These are phyloP conservation scores for Apodemia zela DNA, from an alignment of 2,888 invertebrate genomes.

Conservation along the genomic window DNA sequence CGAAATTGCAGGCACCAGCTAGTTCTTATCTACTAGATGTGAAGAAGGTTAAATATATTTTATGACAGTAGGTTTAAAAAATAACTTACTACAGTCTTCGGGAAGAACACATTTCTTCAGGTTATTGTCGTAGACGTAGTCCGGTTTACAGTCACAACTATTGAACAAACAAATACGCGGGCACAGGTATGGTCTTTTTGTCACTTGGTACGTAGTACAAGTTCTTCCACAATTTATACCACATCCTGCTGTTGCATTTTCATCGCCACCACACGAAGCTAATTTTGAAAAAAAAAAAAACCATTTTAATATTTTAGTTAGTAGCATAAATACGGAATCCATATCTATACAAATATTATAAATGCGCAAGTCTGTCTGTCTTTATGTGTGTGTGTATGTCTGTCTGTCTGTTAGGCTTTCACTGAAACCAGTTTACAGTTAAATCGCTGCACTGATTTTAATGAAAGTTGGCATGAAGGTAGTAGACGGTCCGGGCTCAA, in stretches of 20 bases:
- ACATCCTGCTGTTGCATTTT: constrained; percentile 34
- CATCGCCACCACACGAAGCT: constrained; percentile 35
- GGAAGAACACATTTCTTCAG: constrained; percentile 35
- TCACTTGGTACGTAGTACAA: constrained; percentile 33
- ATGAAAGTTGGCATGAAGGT: no score
- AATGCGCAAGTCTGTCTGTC: no score
- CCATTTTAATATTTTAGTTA: neutral
- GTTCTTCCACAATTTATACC: constrained; percentile 34
- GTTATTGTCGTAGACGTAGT: constrained; percentile 31
- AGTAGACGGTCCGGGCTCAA: no score
- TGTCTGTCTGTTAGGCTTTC: no score
- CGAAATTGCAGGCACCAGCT: no score
- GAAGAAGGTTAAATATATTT: no score
- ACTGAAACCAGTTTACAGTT: no score
- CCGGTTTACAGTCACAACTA: constrained; percentile 39
- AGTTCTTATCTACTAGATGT: no score
- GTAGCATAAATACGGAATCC: no score
- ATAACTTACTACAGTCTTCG: constrained; percentile 34
- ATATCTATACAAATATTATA: no score
- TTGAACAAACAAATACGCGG: constrained; percentile 9
- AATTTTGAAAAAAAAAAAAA: neutral
- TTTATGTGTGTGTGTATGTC: no score
- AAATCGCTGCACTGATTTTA: no score
- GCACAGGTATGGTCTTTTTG: neutral
- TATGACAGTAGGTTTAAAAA: neutral